Percentiles rank a stretch among this genome's conserved stretches.
phyloP scores from a whole-genome alignment of 2,888 invertebrate genomes.

The Boloria selene region DNA sequence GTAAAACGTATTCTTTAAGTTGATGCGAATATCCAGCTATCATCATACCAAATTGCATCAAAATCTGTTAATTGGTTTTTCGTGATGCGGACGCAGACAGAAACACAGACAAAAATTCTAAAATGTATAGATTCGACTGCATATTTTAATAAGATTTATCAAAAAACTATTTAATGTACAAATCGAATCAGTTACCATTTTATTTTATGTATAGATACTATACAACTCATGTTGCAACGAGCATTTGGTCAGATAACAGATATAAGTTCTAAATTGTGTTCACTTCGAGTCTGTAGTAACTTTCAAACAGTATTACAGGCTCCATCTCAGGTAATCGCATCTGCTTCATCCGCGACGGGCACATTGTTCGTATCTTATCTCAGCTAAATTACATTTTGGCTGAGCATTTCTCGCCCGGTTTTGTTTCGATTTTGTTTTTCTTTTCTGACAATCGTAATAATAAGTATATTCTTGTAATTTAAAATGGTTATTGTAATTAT shows the following conservation, averaged over 20 bases:
- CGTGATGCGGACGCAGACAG: too few species aligned
- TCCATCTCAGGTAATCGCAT: conserved; percentile 60
- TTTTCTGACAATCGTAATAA: conserved; percentile 1
- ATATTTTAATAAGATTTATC: too few species aligned
- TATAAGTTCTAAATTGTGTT: conserved; percentile 28
- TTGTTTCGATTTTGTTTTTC: conserved; percentile 32
- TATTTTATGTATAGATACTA: too few species aligned
- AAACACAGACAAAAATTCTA: too few species aligned
- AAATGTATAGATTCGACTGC: too few species aligned
- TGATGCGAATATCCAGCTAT: too few species aligned
- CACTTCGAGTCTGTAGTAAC: conserved; percentile 26
- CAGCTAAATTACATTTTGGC: conserved; percentile 59
- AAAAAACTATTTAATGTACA: too few species aligned
- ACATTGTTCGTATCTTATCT: conserved; percentile 64
- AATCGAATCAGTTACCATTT: too few species aligned
- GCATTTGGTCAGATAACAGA: conserved; percentile 13
- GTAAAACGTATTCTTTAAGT: too few species aligned
- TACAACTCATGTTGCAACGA: background rate
- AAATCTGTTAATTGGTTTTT: too few species aligned
- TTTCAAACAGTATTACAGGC: conserved; percentile 52
- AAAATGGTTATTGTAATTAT: too few species aligned
- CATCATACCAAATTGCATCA: too few species aligned
- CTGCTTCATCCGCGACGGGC: conserved; percentile 50
- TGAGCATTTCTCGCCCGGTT: conserved; percentile 28
- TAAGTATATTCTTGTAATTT: conserved; percentile 6